phyloP scores from a whole-genome alignment of 2,888 invertebrate species.

The Drosophila picticornis region DNA sequence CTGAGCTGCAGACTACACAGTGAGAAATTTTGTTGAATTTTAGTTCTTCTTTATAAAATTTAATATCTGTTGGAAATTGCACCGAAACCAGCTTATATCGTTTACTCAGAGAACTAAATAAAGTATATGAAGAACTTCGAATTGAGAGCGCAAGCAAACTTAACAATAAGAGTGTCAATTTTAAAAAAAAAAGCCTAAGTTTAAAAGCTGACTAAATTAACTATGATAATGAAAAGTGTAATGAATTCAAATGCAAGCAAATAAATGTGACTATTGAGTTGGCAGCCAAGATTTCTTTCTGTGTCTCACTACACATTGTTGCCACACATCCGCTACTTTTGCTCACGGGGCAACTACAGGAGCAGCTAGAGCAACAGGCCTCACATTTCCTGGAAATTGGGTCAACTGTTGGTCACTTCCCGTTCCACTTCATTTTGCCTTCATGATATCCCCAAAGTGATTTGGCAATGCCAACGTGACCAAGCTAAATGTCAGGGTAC shows the following conservation, averaged over 20 bases:
- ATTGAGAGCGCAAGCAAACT: background rate
- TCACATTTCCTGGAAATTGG: conserved; percentile 76
- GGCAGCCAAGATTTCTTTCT: background rate
- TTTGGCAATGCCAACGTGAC: conserved; percentile 47
- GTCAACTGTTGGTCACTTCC: conserved; percentile 61
- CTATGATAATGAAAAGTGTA: background rate
- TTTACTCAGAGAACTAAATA: background rate
- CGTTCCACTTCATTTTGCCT: conserved; percentile 1
- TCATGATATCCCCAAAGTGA: conserved; percentile 12
- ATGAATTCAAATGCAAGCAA: background rate
- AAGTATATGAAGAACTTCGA: background rate
- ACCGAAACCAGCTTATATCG: background rate
- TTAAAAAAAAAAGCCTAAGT: too few species aligned
- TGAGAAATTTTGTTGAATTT: background rate
- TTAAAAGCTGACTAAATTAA: background rate
- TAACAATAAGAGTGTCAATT: background rate
- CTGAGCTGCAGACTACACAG: background rate
- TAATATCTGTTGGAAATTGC: background rate
- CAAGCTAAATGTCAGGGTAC: conserved; percentile 70
- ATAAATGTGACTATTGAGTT: background rate
- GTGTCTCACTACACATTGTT: conserved; percentile 19
- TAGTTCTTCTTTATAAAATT: background rate
- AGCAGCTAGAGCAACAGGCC: conserved; percentile 62
- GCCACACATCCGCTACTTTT: conserved; percentile 26
- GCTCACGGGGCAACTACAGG: background rate